Evolutionary conservation across 53 echinoderm and acorn worm species (phyloP).

Genomic region (Stichopus horrens): DNA sequence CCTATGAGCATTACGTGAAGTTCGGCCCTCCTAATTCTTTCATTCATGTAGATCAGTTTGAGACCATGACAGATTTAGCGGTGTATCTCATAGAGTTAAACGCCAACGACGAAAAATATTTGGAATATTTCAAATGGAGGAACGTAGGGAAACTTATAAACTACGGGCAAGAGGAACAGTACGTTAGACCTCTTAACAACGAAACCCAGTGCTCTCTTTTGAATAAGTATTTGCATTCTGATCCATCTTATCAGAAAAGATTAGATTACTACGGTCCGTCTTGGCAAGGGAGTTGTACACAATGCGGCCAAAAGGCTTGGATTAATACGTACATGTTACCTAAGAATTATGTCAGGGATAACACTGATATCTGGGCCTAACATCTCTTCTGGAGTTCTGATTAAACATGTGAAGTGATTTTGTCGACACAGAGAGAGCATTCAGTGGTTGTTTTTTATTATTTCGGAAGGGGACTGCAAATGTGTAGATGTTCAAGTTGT

Average conservation of each 20-base stretch:
- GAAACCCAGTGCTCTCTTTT: constrained; percentile 1
- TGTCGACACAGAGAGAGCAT: not conserved
- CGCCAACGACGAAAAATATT: constrained; percentile 15
- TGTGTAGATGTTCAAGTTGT: not conserved
- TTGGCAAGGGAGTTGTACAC: constrained; percentile 15
- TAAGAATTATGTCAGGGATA: constrained; percentile 6
- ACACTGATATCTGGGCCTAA: constrained; percentile 23
- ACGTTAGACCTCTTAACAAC: constrained; percentile 31
- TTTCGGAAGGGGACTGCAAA: not conserved
- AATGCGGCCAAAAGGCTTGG: constrained; percentile 17
- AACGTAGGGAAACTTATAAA: not conserved
- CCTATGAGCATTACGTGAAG: constrained; percentile 22
- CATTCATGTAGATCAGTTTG: constrained; percentile 43
- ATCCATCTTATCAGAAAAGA: not conserved
- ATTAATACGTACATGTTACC: constrained; percentile 15
- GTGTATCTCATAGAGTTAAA: constrained; percentile 4
- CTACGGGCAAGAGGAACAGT: constrained; percentile 22
- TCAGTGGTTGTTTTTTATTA: not conserved
- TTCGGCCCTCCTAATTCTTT: constrained; percentile 40
- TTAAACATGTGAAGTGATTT: not conserved
- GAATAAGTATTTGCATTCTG: constrained; percentile 11
- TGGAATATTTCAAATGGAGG: constrained; percentile 39
- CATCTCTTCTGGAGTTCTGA: not conserved
- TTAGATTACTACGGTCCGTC: constrained; percentile 11
- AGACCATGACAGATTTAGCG: constrained; percentile 18